Percentiles rank a stretch among this genome's conserved stretches.
Evolutionary conservation across 1,140 invertebrate species (phyloP).

Genomic region (Cotesia chilonis): DNA sequence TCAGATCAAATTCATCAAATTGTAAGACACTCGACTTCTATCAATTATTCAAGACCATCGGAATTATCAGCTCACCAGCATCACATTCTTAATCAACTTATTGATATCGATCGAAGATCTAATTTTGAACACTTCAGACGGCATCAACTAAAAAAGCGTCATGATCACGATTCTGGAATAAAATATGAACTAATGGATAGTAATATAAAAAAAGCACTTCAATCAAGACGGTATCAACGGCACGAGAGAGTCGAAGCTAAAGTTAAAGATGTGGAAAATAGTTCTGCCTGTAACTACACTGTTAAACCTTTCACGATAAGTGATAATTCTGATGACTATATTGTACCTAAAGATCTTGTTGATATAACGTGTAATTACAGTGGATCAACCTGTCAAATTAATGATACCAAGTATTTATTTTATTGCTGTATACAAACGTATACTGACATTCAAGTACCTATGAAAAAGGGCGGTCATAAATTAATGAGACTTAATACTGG

Average conservation of each 20-base stretch:
- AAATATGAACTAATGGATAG: not conserved
- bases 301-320: not conserved
- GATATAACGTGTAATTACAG: slow-evolving; percentile 21
- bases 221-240: not conserved
- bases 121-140: not conserved
- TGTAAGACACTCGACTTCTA: not conserved
- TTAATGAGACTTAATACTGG: slow-evolving; percentile 22
- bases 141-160: slow-evolving; percentile 6
- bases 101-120: not conserved
- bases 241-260: slow-evolving; percentile 5
- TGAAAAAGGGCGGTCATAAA: not conserved
- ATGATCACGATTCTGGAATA: slow-evolving; percentile 3
- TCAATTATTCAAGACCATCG: not conserved
- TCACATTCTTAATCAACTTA: not conserved
- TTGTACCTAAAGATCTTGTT: slow-evolving; percentile 20
- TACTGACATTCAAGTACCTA: slow-evolving; percentile 2
- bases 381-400: slow-evolving; percentile 2
- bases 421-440: slow-evolving; percentile 27
- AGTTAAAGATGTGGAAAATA: slow-evolving; percentile 18
- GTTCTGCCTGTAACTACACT: slow-evolving; percentile 23
- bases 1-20: too few relatives aligned
- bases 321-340: slow-evolving; percentile 8
- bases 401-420: not conserved
- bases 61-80: not conserved
- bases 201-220: not conserved